Conservation (phyloP, 2,797 vertebrate species). For the Heteromormyrus szaboi region DNA sequence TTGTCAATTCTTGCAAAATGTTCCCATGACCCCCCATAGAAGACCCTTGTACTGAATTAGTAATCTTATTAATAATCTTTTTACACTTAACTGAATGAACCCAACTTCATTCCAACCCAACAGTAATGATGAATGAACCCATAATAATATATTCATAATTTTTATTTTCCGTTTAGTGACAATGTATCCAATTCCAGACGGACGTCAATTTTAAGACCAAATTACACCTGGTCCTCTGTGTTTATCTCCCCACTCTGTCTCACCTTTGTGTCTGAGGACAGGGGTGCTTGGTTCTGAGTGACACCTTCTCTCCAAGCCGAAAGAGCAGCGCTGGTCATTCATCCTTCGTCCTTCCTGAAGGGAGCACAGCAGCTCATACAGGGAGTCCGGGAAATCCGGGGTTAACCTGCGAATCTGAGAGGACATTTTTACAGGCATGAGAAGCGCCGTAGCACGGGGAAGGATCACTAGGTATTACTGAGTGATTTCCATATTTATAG, state of each 20-base stretch:
- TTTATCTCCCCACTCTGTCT: neutral
- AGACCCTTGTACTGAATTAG: neutral
- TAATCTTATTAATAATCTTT: neutral
- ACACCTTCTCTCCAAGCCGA: conserved; percentile 63
- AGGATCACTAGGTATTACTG: neutral
- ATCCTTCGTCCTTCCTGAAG: conserved; percentile 67
- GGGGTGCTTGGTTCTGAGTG: conserved; percentile 65
- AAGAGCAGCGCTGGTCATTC: conserved; percentile 74
- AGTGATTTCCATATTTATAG: neutral
- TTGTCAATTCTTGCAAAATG: neutral
- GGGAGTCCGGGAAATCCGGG: conserved; percentile 63
- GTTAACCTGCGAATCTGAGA: conserved; percentile 55
- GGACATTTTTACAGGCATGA: neutral
- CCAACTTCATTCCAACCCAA: neutral
- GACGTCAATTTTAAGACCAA: neutral
- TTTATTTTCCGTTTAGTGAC: neutral
- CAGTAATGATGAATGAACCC: neutral
- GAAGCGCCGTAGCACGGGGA: neutral
- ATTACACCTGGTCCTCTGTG: neutral
- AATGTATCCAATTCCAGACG: neutral
- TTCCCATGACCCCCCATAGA: neutral
- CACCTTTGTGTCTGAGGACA: conserved; percentile 57
- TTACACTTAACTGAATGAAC: neutral
- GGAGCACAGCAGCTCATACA: conserved; percentile 66
- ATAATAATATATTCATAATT: neutral